Evolutionary conservation across 1,140 invertebrate species (phyloP), one percentile per base, ranked within the genome.

Genomic region (Triops longicaudatus): DNA sequence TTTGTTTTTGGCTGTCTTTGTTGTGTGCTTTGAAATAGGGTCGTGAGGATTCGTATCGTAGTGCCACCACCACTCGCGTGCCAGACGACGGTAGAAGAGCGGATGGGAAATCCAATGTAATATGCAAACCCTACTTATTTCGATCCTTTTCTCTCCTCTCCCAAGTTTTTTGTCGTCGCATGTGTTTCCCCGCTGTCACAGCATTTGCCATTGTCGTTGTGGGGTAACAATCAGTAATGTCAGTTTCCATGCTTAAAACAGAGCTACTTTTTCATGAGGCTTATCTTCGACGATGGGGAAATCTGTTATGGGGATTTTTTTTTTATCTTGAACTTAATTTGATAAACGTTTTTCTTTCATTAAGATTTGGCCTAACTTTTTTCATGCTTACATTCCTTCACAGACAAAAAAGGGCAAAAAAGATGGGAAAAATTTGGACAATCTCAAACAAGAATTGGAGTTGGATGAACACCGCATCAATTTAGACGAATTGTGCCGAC

Each of bases 41-140:
- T 86, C 92, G 93, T 83, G 90, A 93, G 85, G 94, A 96, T 87
- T 96, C 94, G 82, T 97, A 96, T 88, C 91, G 94, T 85, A 91
- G 94, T 84, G 95, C 95, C 80, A 96, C 94, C 81, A 90, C 93
- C 86, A 90, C 92, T 80, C 88, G 90, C 84, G 88, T 93, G 85
- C 91, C 91, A 86, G 93, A 96, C 85, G 94, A 97, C 90, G 95
- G 95, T 89, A 92, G 91, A 88, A 95, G 93, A 80, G 92, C 93
- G 80, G 93, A 96, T 88, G 94, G 94, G 85, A 92, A 91, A 88
- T 90, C 90, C 84, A 96, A 95, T 93, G 93, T 94, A 89, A 77
- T 63, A 22, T 63, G 50, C 50, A 63, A 63, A 63, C 50, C 50
- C 50, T 63, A 63, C 17, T 63, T 63, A 63, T 63, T 63, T n/a